phyloP scores from a whole-genome alignment of 2,888 invertebrate species.

The Macrophya annulata region DNA sequence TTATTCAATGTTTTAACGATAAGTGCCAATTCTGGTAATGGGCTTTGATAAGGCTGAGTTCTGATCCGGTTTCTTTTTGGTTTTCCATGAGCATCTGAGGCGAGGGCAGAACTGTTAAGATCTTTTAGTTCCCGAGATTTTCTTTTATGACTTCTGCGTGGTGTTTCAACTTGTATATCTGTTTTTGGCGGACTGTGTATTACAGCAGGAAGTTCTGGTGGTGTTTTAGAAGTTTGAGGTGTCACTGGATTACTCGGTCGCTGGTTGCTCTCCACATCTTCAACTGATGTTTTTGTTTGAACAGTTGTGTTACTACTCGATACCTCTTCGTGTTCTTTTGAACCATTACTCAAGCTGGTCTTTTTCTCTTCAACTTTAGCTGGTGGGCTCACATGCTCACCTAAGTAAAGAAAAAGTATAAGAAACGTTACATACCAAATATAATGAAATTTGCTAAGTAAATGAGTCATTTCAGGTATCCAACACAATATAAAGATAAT shows the following conservation, averaged over 20 bases:
- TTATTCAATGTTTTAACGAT: slow-evolving; percentile 88
- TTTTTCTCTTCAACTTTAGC: slow-evolving; percentile 75
- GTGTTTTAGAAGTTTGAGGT: slow-evolving; percentile 58
- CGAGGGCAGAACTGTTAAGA: slow-evolving; percentile 66
- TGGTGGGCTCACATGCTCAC: slow-evolving; percentile 58
- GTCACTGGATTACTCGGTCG: slow-evolving; percentile 42
- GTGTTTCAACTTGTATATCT: slow-evolving; percentile 64
- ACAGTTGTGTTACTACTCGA: slow-evolving; percentile 40
- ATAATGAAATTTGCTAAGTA: not conserved
- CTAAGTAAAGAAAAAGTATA: not conserved
- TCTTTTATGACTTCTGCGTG: slow-evolving; percentile 72
- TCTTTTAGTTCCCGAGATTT: slow-evolving; percentile 76
- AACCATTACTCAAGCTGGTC: slow-evolving; percentile 68
- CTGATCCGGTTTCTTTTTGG: slow-evolving; percentile 83
- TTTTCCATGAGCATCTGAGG: slow-evolving; percentile 76
- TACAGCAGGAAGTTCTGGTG: slow-evolving; percentile 59
- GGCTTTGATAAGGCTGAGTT: slow-evolving; percentile 92
- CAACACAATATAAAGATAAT: not conserved
- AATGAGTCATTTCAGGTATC: not conserved
- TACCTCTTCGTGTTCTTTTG: slow-evolving; percentile 68
- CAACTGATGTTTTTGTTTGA: slow-evolving; percentile 60
- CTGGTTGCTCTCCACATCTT: slow-evolving; percentile 60
- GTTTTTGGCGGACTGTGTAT: slow-evolving; percentile 79
- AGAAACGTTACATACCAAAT: not conserved
- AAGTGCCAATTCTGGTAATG: slow-evolving; percentile 89